Percentiles rank a stretch among this genome's conserved stretches.
Evolutionary conservation across 1,140 invertebrate species (phyloP).

Genomic region (Hypsibius dujardini): DNA sequence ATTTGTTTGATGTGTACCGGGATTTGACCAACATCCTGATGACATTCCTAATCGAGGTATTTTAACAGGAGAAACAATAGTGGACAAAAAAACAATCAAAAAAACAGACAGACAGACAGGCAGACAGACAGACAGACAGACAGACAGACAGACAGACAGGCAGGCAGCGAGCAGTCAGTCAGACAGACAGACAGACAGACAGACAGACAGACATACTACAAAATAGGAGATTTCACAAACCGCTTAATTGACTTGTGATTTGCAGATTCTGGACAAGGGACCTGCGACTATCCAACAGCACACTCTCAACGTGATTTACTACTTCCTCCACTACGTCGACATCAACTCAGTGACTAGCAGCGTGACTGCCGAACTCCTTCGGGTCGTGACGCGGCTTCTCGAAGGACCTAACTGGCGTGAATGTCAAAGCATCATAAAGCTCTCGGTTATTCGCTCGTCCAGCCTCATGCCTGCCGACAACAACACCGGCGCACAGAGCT

Average conservation of each 20-base stretch:
- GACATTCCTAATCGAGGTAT: constrained; percentile 80
- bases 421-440: constrained; percentile 81
- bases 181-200: no score
- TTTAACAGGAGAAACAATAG: constrained; percentile 18
- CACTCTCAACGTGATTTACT: constrained; percentile 81
- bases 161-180: no score
- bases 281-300: constrained; percentile 59
- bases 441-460: constrained; percentile 84
- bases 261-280: constrained; percentile 52
- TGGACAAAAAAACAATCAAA: no score
- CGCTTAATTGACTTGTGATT: constrained; percentile 21
- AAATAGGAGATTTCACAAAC: background rate
- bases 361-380: constrained; percentile 72
- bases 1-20: constrained; percentile 86
- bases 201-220: background rate
- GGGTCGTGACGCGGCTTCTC: constrained; percentile 77
- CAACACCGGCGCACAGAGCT: constrained; percentile 3
- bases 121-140: no score
- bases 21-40: constrained; percentile 74
- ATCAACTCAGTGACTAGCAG: constrained; percentile 51
- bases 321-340: constrained; percentile 88
- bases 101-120: no score
- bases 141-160: no score
- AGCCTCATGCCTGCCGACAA: constrained; percentile 29
- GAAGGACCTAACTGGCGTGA: constrained; percentile 88